phyloP scores from a whole-genome alignment of 2,797 vertebrate genomes.

The Xyrichtys novacula region DNA sequence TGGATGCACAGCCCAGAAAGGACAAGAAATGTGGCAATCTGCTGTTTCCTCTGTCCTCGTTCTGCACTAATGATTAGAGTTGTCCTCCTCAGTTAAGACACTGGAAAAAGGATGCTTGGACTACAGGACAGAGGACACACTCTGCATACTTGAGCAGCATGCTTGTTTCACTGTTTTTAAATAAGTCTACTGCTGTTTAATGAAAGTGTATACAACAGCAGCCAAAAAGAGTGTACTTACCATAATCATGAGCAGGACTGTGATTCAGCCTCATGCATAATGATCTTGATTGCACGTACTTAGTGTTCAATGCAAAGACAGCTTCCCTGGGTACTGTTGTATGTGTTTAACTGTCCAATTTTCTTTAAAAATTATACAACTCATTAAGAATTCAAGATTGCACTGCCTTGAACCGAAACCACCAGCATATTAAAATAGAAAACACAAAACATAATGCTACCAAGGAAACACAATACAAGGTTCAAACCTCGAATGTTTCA shows the following conservation, averaged over 20 bases:
- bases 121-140: constrained; percentile 30
- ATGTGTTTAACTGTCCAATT: neutral
- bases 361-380: neutral
- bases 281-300: constrained; percentile 16
- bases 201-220: constrained; percentile 34
- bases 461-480: constrained; percentile 1
- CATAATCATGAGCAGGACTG: constrained; percentile 21
- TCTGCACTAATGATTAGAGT: constrained; percentile 49
- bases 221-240: constrained; percentile 13
- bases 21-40: constrained; percentile 49
- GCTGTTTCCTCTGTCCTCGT: constrained; percentile 47
- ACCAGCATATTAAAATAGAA: neutral
- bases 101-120: constrained; percentile 4
- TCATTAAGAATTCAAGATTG: constrained; percentile 4
- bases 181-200: constrained; percentile 21
- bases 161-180: constrained; percentile 13
- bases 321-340: constrained; percentile 1
- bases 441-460: neutral
- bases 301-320: constrained; percentile 15
- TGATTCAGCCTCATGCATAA: constrained; percentile 22
- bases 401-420: neutral
- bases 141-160: constrained; percentile 25
- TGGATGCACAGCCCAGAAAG: constrained; percentile 34
- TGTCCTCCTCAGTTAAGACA: constrained; percentile 48
- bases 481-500: neutral